Evolutionary conservation across 2,113 vertebrate species (phyloP), one percentile per base, ranked within the genome.

Genomic region (Lepidothrix coronata): DNA sequence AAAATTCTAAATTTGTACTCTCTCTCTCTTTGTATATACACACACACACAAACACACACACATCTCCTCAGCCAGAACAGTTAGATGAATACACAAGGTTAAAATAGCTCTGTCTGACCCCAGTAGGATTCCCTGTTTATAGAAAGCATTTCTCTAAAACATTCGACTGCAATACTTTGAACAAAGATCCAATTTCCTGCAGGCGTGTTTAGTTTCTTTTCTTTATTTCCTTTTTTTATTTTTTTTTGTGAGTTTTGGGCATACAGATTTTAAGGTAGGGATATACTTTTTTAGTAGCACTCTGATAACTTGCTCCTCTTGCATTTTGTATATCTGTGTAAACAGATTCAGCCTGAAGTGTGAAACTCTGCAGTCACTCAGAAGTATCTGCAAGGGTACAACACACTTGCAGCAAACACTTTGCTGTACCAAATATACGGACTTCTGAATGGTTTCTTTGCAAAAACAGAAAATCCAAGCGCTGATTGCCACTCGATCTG

Each of bases 91-190:
- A 80, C 33, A 71, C 16, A 15, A 95, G 72, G 92, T 92, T 88
- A 86, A 95, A 96, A 95, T 55, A 95, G 79, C 86, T 86, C 74
- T 43, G 25, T 48, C 83, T 95, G 92, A 91, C 96, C 91, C 76
- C 59, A 33, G 59, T 37, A 93, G 89, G 55, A 96, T 80, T 92
- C 95, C 75, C 76, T 86, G 79, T 63, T 95, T 95, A 85, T 31
- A 89, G 43, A 92, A 95, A 77, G 46, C 19, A 5, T 91, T 81
- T 91, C 76, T 91, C 17, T 5, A 12, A 95, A 89, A 80, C 55
- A 59, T 71, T 81, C 55, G 46, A 30, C 63, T 55, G 31, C 18
- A 85, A 43, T 58, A 62, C 59, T 88, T 73, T 28, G 22, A 66
- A 75, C 71, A 89, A 67, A 59, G 28, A 55, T 22, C 48, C 73